Evolutionary conservation across 2,113 vertebrate species (phyloP).

Genomic region (Notarius quadriscutis): DNA sequence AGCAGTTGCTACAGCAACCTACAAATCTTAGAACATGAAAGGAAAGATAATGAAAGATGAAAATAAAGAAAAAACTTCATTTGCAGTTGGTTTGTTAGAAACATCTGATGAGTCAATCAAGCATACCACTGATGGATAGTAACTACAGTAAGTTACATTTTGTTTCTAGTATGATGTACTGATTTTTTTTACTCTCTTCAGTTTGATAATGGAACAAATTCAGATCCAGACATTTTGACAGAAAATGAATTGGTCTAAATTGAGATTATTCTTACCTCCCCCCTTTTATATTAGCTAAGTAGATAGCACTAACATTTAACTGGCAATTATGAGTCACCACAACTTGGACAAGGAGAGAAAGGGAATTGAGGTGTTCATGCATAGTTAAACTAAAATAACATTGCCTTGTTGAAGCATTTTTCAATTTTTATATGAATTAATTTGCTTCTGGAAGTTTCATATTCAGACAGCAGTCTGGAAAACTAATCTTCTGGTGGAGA

Average conservation of each 20-base stretch:
- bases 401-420: background rate
- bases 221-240: background rate
- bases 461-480: background rate
- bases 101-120: background rate
- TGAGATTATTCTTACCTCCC: background rate
- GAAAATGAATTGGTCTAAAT: background rate
- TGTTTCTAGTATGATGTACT: background rate
- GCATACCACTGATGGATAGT: background rate
- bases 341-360: background rate
- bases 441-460: background rate
- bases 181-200: background rate
- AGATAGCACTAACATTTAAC: background rate
- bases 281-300: background rate
- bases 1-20: constrained; percentile 38
- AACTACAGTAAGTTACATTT: background rate
- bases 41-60: background rate
- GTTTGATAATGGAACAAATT: background rate
- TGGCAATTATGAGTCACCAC: background rate
- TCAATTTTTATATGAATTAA: too few species aligned
- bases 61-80: background rate
- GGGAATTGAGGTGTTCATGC: background rate
- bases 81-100: background rate
- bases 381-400: background rate
- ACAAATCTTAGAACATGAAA: background rate
- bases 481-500: background rate